These are phyloP conservation scores for Stegophylla sp. DNA, from an alignment of 2,888 invertebrate species.

Conservation along the genomic window DNA sequence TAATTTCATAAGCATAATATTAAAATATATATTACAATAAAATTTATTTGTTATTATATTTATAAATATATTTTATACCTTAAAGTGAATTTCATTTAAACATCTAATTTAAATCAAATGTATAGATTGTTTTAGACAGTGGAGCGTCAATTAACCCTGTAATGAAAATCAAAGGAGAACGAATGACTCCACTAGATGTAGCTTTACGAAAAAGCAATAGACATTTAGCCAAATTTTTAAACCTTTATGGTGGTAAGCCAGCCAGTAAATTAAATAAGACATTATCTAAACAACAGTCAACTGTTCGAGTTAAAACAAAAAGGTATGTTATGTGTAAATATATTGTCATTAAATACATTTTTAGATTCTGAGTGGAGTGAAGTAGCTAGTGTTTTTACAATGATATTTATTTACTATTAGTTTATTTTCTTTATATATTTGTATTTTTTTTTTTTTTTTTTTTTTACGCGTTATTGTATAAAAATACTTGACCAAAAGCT, in stretches of 20 bases:
- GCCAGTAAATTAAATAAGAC: slow-evolving; percentile 71
- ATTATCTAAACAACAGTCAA: slow-evolving; percentile 55
- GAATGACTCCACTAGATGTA: slow-evolving; percentile 90
- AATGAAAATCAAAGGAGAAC: slow-evolving; percentile 81
- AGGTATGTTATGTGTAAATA: slow-evolving; percentile 9
- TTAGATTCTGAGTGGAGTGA: too few relatives aligned
- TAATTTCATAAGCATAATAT: too few relatives aligned
- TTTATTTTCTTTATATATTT: background rate
- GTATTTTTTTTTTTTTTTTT: background rate
- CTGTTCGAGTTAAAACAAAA: slow-evolving; percentile 59
- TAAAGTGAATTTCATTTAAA: too few relatives aligned
- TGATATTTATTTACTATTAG: background rate
- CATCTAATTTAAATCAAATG: too few relatives aligned
- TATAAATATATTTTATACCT: too few relatives aligned
- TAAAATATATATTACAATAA: too few relatives aligned
- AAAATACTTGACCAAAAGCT: too few relatives aligned
- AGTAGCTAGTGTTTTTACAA: too few relatives aligned
- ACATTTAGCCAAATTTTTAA: slow-evolving; percentile 90
- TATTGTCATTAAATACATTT: too few relatives aligned
- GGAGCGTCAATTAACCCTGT: slow-evolving; percentile 86
- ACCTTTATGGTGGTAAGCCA: slow-evolving; percentile 87
- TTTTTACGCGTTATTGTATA: too few relatives aligned
- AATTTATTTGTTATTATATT: too few relatives aligned
- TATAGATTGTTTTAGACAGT: slow-evolving; percentile 77
- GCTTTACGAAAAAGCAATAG: slow-evolving; percentile 85